Conservation (phyloP, 1,140 invertebrate genomes). For the Eurosta solidaginis region DNA sequence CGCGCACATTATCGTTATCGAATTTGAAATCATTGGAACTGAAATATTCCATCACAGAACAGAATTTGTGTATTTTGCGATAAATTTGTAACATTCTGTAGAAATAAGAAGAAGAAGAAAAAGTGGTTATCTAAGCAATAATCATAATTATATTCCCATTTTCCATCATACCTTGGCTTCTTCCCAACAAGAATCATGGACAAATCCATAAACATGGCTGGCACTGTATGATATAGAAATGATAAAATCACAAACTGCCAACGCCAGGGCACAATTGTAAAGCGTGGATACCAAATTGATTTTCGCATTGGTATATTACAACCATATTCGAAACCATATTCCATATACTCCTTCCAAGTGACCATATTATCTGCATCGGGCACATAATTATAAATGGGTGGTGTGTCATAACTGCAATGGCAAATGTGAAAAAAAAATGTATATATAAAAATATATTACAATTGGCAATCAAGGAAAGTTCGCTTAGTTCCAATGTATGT, state of each 20-base stretch:
- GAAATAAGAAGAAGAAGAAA: neutral
- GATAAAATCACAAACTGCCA: constrained; percentile 61
- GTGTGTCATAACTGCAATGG: constrained; percentile 46
- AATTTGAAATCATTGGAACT: constrained; percentile 73
- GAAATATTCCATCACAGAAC: constrained; percentile 73
- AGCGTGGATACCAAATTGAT: constrained; percentile 64
- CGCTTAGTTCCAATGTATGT: no score
- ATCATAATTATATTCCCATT: neutral
- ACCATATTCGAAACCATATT: constrained; percentile 58
- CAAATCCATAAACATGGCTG: constrained; percentile 66
- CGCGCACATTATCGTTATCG: constrained; percentile 68
- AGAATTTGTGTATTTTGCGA: constrained; percentile 73
- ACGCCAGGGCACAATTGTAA: constrained; percentile 61
- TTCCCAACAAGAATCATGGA: constrained; percentile 62
- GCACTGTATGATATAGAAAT: constrained; percentile 66
- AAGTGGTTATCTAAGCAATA: neutral
- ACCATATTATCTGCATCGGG: constrained; percentile 70
- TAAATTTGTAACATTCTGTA: constrained; percentile 74
- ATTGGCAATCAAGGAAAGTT: neutral
- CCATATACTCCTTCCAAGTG: constrained; percentile 68
- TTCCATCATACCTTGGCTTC: constrained; percentile 62
- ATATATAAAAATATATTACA: neutral
- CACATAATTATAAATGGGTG: constrained; percentile 74
- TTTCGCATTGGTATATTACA: constrained; percentile 57
- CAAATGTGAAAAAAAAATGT: neutral